Evolutionary conservation across 1,140 invertebrate genomes (phyloP).

Genomic region (Diplogasteroides magnus): DNA sequence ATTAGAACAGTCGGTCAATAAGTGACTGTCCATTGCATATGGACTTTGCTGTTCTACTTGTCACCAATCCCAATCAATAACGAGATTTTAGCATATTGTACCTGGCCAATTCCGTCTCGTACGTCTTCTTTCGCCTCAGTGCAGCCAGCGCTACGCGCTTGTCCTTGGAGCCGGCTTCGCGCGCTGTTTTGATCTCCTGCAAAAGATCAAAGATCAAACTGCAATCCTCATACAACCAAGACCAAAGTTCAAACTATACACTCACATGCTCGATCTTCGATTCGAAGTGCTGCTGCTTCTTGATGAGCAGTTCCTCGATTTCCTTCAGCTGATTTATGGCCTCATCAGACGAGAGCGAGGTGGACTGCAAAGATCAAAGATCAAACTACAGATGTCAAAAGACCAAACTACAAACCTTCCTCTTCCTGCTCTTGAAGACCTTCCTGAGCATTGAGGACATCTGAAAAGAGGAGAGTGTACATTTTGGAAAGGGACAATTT

Average conservation of each 20-base stretch:
- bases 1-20: no score
- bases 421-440: conserved; percentile 1
- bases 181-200: conserved; percentile 73
- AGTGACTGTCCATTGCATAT: no score
- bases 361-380: neutral
- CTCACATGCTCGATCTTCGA: conserved; percentile 67
- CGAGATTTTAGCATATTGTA: conserved; percentile 91
- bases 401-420: neutral
- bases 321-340: conserved; percentile 85
- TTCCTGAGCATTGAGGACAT: neutral
- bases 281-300: conserved; percentile 93
- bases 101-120: conserved; percentile 90
- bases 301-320: conserved; percentile 93
- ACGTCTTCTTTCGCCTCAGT: conserved; percentile 93
- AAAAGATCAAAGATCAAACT: conserved; percentile 14
- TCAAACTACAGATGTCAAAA: neutral
- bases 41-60: no score
- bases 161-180: conserved; percentile 88
- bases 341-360: conserved; percentile 10
- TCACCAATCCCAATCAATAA: no score
- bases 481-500: no score
- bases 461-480: neutral
- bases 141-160: conserved; percentile 92
- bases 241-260: neutral
- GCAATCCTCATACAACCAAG: no score